Base-by-base conservation (phyloP, 1,140 invertebrate genomes). In the Ptiloglossa arizonensis region DNA sequence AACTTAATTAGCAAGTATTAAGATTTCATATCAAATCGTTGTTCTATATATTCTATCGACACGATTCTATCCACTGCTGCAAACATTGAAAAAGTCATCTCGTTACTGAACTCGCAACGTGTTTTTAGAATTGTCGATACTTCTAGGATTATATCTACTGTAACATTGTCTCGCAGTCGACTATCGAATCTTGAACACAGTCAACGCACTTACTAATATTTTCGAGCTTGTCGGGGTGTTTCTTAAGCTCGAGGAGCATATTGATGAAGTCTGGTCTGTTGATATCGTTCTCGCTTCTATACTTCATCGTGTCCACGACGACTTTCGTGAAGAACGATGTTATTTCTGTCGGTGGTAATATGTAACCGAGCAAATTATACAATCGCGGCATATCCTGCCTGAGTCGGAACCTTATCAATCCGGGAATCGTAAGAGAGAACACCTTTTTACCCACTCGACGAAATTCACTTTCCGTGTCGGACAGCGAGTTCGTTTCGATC, bases 181-280 rank as follows among this genome's bases (percentile, higher is more conserved):
- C n/a, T n/a, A n/a, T n/a, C n/a, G n/a, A n/a, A n/a, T n/a, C n/a
- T n/a, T n/a, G n/a, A n/a, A n/a, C n/a, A n/a, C n/a, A n/a, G n/a
- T n/a, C n/a, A n/a, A n/a, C n/a, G n/a, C n/a, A 91, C 3, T 24
- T 79, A 90, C 89, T 72, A 41, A 90, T 82, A 41, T 85, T 87
- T 0, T 73, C 75, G 2, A 83, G 29, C 52, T 81, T 78, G 1
- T 78, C 56, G 1, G 79, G 79, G 17, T 83, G 54, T 1, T 64
- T 92, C 73, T 93, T 92, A 62, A 95, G 79, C 50, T 94, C 92
- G 13, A 94, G 93, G 9, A 95, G 78, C 38, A 94, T 80, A 66
- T 95, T 92, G 80, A 95, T 89, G 54, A 95, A 95, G 77, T 95
- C 94, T 3, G 93, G 92, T 5, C 93, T 88, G 9, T 80, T 74